Conservation (phyloP, 2,113 vertebrate species). For the Catharus minimus region DNA sequence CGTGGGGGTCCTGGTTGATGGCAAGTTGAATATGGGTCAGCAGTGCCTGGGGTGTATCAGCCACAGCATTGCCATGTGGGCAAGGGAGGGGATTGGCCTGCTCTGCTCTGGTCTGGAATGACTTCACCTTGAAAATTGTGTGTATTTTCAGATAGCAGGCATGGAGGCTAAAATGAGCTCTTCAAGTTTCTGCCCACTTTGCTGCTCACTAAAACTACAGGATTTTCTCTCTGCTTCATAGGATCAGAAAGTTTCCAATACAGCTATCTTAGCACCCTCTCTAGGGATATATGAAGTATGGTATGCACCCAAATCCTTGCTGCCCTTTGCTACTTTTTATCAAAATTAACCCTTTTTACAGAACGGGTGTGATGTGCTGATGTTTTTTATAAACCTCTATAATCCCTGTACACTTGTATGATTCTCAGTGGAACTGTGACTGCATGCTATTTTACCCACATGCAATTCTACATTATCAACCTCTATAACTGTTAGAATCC, state of each 20-base stretch:
- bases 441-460: neutral
- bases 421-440: neutral
- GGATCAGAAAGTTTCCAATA: neutral
- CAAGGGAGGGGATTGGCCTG: fast-evolving
- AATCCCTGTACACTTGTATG: neutral
- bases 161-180: neutral
- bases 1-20: neutral
- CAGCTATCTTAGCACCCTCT: neutral
- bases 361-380: neutral
- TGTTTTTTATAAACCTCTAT: neutral
- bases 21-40: neutral
- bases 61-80: fast-evolving
- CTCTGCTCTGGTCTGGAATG: neutral
- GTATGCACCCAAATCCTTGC: neutral
- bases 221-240: neutral
- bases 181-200: neutral
- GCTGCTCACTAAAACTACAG: neutral
- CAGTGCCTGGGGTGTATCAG: neutral
- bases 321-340: neutral
- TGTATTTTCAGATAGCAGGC: neutral
- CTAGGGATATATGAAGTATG: neutral
- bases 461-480: fast-evolving
- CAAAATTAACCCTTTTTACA: neutral
- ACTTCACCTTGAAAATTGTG: neutral
- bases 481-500: neutral